Conservation (phyloP, 2,113 vertebrate genomes). For the Barnardius zonarius region DNA sequence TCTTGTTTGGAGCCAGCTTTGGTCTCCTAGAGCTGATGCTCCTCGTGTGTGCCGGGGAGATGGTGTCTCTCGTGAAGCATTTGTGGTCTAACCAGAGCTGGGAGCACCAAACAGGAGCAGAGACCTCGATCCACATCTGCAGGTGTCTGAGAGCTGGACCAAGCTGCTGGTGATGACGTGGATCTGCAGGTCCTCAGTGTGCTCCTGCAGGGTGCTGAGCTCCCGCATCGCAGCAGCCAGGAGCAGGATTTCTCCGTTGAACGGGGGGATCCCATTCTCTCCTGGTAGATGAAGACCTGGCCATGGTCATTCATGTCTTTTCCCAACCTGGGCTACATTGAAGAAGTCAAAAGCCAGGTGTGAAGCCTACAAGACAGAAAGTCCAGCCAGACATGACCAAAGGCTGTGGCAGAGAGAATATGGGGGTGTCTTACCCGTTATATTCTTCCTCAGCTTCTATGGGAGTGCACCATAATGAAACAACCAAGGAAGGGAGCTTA, state of each 20-base stretch:
- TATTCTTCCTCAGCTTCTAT: not conserved
- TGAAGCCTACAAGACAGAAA: not conserved
- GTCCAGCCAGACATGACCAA: not conserved
- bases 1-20: not conserved
- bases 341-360: not conserved
- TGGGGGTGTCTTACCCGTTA: not conserved
- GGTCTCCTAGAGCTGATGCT: not conserved
- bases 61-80: not conserved
- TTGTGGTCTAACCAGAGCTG: not conserved
- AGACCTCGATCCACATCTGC: not conserved
- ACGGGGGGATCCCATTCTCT: fast-evolving
- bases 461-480: not conserved
- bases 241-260: not conserved
- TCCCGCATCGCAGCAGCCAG: not conserved
- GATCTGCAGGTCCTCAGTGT: not conserved
- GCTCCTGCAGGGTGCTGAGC: not conserved
- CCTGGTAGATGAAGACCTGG: not conserved
- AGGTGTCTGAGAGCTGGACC: too few relatives aligned
- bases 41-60: fast-evolving
- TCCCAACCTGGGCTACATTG: not conserved
- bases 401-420: not conserved
- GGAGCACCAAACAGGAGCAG: not conserved
- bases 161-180: not conserved
- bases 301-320: not conserved
- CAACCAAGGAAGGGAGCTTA: not conserved